phyloP scores from a whole-genome alignment of 37 sponge, comb jelly and placozoan species.

The Chondrosia reniformis region DNA sequence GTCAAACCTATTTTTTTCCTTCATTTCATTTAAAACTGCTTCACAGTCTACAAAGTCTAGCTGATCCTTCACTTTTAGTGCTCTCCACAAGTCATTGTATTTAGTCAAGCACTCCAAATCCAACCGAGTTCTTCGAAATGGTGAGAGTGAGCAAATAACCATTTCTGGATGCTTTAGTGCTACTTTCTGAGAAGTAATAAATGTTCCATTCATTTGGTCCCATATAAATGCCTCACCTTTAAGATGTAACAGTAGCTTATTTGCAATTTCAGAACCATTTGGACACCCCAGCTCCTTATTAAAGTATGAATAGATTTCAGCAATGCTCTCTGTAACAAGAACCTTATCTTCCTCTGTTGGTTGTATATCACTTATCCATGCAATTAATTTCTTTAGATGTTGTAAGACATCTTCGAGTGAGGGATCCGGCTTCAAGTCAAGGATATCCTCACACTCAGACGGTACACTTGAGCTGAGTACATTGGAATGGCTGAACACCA shows the following conservation, averaged over 20 bases:
- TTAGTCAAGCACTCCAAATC: neutral
- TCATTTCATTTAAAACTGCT: slow-evolving; percentile 47
- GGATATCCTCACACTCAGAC: neutral
- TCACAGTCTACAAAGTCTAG: slow-evolving; percentile 34
- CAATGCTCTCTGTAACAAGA: neutral
- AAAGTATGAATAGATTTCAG: neutral
- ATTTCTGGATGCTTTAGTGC: neutral
- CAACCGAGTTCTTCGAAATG: neutral
- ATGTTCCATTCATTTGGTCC: neutral
- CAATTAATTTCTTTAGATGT: slow-evolving; percentile 26
- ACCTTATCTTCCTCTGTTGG: neutral
- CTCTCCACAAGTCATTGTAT: slow-evolving; percentile 3
- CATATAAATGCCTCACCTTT: neutral
- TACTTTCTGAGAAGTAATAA: neutral
- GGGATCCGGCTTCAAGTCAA: slow-evolving; percentile 10
- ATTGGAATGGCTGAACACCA: slow-evolving; percentile 32
- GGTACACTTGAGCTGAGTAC: slow-evolving; percentile 3
- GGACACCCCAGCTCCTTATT: neutral
- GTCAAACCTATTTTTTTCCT: neutral
- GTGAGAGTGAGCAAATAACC: neutral
- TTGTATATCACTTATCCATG: no score
- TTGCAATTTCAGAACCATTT: neutral
- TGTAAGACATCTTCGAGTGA: slow-evolving; percentile 17
- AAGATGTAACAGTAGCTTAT: neutral
- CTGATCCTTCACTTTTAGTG: slow-evolving; percentile 19